A percentile compares a stretch with the other conserved stretches of the same genome.
These are phyloP conservation scores for Trimorus sp. DNA, from an alignment of 2,888 invertebrate genomes.

Conservation along the genomic window DNA sequence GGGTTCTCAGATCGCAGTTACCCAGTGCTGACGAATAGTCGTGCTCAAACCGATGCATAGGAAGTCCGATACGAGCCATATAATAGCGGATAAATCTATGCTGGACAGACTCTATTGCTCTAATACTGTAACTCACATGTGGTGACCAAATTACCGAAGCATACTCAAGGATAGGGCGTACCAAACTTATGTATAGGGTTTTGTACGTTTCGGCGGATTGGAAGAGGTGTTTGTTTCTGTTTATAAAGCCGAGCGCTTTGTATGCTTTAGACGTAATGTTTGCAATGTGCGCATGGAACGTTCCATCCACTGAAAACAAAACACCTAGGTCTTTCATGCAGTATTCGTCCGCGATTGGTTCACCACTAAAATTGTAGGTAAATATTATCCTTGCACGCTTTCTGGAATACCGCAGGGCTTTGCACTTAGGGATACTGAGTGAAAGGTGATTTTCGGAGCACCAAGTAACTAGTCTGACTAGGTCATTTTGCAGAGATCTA, in stretches of 20 bases:
- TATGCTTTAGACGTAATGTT: background rate
- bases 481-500: background rate
- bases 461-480: background rate
- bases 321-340: background rate
- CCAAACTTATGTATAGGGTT: no score
- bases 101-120: background rate
- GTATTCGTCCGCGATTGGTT: background rate
- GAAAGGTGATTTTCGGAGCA: background rate
- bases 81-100: conserved; percentile 1
- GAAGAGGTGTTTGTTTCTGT: background rate
- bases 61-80: background rate
- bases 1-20: background rate
- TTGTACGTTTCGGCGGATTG: background rate
- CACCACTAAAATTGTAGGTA: background rate
- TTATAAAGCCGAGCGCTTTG: background rate
- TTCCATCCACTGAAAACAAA: background rate
- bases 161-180: background rate
- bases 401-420: background rate
- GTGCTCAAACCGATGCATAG: background rate
- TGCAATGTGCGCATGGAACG: background rate
- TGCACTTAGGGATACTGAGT: background rate
- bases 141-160: background rate
- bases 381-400: background rate
- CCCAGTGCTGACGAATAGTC: background rate
- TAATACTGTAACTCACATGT: background rate